A percentile compares a stretch with the other conserved stretches of the same genome.
phyloP scores from a whole-genome alignment of 2,113 vertebrate species.

The Okapia johnstoni region DNA sequence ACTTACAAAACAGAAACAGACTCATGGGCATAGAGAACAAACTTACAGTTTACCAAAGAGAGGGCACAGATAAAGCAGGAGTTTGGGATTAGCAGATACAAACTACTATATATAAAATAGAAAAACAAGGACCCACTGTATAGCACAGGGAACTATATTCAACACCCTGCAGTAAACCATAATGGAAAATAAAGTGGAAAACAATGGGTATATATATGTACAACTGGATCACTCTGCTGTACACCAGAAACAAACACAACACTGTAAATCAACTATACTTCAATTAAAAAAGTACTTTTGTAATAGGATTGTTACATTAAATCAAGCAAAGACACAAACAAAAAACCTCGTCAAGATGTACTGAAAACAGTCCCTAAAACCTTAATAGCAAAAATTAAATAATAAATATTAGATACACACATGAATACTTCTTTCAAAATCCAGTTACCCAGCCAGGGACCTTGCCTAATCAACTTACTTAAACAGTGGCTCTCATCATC shows the following conservation, averaged over 20 bases:
- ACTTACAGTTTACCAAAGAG: neutral
- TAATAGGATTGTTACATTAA: neutral
- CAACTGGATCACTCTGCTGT: neutral
- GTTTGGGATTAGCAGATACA: neutral
- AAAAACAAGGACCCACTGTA: neutral
- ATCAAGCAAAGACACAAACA: neutral
- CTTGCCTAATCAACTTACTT: neutral
- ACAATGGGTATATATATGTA: neutral
- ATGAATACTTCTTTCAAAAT: neutral
- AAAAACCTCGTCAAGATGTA: neutral
- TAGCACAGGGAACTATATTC: neutral
- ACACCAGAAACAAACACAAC: neutral
- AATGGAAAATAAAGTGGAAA: neutral
- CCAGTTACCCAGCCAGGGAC: neutral
- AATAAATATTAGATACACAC: neutral
- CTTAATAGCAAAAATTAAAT: neutral
- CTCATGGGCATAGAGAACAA: neutral
- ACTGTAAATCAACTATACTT: neutral
- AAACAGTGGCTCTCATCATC: neutral
- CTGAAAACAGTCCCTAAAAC: neutral
- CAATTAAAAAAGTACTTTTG: neutral
- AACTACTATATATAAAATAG: neutral
- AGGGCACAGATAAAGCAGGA: neutral
- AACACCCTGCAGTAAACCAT: neutral
- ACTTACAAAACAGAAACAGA: neutral